phyloP scores from a whole-genome alignment of 2,888 invertebrate genomes.

The Rhingia campestris region DNA sequence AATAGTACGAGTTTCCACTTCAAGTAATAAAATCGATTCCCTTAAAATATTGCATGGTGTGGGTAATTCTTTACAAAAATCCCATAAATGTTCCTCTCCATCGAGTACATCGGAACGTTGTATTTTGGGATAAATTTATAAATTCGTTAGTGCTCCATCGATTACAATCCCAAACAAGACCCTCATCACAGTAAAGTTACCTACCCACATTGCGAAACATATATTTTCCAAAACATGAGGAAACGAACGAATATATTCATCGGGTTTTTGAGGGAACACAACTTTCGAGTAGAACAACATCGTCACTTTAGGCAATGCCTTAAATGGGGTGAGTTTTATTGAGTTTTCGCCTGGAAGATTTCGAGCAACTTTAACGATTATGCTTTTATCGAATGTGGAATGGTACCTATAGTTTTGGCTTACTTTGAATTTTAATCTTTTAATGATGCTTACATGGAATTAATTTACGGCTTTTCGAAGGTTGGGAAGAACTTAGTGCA shows the following conservation, averaged over 20 bases:
- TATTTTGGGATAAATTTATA: slow-evolving; percentile 40
- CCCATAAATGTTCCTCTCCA: neutral
- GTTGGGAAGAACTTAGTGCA: neutral
- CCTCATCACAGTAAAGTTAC: slow-evolving; percentile 22
- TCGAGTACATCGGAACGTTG: neutral
- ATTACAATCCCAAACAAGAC: slow-evolving; percentile 32
- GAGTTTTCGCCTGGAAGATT: neutral
- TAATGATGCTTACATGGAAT: neutral
- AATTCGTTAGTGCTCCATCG: slow-evolving; percentile 42
- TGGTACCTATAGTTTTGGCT: neutral
- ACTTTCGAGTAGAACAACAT: neutral
- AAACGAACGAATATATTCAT: slow-evolving; percentile 8
- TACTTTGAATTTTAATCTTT: neutral
- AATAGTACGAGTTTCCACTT: slow-evolving; percentile 31
- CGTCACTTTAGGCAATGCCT: too few relatives aligned
- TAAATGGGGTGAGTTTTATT: too few relatives aligned
- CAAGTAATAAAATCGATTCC: slow-evolving; percentile 48
- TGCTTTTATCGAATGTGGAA: neutral
- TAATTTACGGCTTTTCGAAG: neutral
- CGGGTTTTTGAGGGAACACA: neutral
- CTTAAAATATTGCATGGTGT: slow-evolving; percentile 27
- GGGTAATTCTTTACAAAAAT: slow-evolving; percentile 19
- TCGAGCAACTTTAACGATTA: neutral
- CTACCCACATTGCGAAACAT: slow-evolving; percentile 21
- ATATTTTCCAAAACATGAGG: slow-evolving; percentile 20